Evolutionary conservation across 2,888 invertebrate species (phyloP).

Genomic region (Rhagonycha lutea): DNA sequence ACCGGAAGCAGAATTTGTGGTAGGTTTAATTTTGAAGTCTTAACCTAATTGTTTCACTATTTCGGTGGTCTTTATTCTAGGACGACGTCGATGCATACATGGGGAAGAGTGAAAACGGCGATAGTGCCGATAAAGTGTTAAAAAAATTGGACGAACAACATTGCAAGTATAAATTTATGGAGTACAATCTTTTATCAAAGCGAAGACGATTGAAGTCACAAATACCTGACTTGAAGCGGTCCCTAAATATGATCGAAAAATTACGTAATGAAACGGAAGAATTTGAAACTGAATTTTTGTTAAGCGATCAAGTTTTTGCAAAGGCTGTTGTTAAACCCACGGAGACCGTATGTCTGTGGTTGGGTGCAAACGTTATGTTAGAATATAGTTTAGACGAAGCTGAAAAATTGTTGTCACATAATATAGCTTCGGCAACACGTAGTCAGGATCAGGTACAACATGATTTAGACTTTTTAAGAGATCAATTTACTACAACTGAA

Average conservation of each 20-base stretch:
- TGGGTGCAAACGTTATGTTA: constrained; percentile 95
- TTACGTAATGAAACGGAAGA: constrained; percentile 80
- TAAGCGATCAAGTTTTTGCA: constrained; percentile 84
- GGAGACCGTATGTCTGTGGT: constrained; percentile 82
- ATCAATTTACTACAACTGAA: constrained; percentile 97
- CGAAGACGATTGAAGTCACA: constrained; percentile 85
- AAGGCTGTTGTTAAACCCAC: constrained; percentile 88
- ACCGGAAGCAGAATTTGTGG: constrained; percentile 86
- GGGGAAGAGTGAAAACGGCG: constrained; percentile 79
- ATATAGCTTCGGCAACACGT: constrained; percentile 81
- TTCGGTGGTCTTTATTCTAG: constrained; percentile 53
- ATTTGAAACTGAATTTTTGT: constrained; percentile 85
- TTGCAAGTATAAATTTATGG: constrained; percentile 97
- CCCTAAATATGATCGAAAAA: constrained; percentile 89
- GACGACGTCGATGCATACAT: constrained; percentile 96
- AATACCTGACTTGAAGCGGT: constrained; percentile 92
- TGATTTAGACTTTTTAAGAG: constrained; percentile 93
- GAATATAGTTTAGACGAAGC: constrained; percentile 94
- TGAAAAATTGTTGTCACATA: constrained; percentile 78
- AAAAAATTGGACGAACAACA: constrained; percentile 89
- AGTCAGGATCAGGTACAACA: constrained; percentile 85
- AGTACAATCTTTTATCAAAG: constrained; percentile 86
- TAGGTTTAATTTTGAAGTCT: constrained; percentile 57
- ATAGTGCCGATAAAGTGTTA: constrained; percentile 83
- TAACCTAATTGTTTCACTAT: not conserved